These are phyloP conservation scores for Gnatocerus cornutus DNA, from an alignment of 2,888 invertebrate species.

Conservation along the genomic window DNA sequence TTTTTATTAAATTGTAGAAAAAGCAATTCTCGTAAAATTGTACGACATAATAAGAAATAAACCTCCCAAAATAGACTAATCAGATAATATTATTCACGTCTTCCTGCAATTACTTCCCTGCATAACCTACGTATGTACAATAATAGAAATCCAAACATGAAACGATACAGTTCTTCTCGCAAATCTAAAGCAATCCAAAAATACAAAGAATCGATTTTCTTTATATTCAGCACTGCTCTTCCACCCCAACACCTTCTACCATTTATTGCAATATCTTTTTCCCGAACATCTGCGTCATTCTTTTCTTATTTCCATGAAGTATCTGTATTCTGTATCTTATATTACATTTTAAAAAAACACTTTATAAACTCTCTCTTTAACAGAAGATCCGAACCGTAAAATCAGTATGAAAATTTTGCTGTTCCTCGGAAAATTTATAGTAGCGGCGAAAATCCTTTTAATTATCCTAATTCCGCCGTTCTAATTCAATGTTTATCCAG, in stretches of 20 bases:
- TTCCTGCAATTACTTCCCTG: no score
- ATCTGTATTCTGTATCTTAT: constrained; percentile 4
- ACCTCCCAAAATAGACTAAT: no score
- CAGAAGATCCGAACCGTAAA: constrained; percentile 2
- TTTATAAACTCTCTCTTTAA: constrained; percentile 2
- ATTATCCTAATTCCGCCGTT: constrained; percentile 6
- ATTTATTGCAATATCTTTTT: constrained; percentile 5
- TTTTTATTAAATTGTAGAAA: no score
- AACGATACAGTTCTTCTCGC: not conserved
- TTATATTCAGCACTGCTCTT: constrained; percentile 2
- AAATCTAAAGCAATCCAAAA: constrained; percentile 5
- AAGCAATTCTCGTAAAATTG: no score
- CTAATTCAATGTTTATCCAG: constrained; percentile 2
- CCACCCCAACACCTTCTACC: constrained; percentile 8
- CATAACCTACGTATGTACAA: not conserved
- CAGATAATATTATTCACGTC: no score
- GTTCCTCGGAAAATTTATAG: not conserved
- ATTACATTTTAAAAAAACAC: constrained; percentile 10
- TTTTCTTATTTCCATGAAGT: constrained; percentile 12
- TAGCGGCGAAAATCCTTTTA: constrained; percentile 6
- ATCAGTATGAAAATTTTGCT: constrained; percentile 5
- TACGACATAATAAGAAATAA: no score
- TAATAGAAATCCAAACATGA: constrained; percentile 4
- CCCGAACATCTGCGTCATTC: constrained; percentile 14
- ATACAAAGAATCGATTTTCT: constrained; percentile 9